phyloP scores from a whole-genome alignment of 2,888 invertebrate genomes.

The Sminthurinus aureus region DNA sequence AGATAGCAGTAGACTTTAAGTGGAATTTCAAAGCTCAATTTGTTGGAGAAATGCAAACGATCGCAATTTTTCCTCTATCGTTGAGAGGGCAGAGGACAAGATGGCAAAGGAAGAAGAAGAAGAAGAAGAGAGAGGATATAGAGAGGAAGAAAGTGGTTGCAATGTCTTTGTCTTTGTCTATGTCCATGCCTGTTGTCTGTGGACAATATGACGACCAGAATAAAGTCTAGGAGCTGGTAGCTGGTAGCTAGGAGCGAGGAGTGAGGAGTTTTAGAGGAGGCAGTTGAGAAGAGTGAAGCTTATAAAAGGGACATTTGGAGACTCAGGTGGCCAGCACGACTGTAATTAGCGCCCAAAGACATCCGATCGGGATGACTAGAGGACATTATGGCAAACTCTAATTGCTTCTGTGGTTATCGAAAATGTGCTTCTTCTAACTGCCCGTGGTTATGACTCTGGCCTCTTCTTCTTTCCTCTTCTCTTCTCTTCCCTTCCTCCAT shows the following conservation, averaged over 20 bases:
- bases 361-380: constrained; percentile 46
- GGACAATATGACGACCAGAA: constrained; percentile 38
- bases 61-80: constrained; percentile 43
- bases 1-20: neutral
- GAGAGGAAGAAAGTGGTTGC: constrained; percentile 18
- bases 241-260: too few relatives aligned
- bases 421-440: constrained; percentile 40
- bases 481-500: neutral
- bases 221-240: too few relatives aligned
- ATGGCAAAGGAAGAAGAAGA: too few relatives aligned
- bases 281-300: constrained; percentile 39
- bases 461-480: constrained; percentile 35
- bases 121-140: constrained; percentile 18
- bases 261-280: too few relatives aligned
- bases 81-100: too few relatives aligned
- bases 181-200: constrained; percentile 6
- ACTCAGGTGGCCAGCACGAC: constrained; percentile 55
- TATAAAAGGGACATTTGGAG: constrained; percentile 53
- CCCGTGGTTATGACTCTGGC: constrained; percentile 38
- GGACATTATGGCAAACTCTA: constrained; percentile 52
- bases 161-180: constrained; percentile 18
- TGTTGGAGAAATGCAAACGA: constrained; percentile 47
- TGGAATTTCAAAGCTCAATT: constrained; percentile 40
- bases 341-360: constrained; percentile 57
- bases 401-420: constrained; percentile 56